Evolutionary conservation across 1,140 invertebrate genomes (phyloP).

Genomic region (Caligus rogercresseyi): DNA sequence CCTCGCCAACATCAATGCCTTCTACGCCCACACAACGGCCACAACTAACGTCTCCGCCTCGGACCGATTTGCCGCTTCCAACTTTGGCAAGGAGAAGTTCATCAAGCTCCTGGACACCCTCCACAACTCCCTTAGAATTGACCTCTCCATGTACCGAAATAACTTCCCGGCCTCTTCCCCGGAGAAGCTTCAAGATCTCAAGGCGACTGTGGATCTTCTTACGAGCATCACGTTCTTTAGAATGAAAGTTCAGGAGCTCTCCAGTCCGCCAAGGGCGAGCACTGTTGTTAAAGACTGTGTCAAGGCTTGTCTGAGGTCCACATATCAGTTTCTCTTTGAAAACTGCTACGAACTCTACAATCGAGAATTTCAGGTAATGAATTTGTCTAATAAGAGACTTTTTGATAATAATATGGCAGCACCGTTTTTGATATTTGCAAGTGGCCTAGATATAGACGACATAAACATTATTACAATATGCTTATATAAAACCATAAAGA

Average conservation of each 20-base stretch:
- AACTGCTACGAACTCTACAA: constrained; percentile 91
- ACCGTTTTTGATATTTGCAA: no score
- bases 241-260: constrained; percentile 98
- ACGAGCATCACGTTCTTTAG: constrained; percentile 99
- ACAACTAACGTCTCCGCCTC: constrained; percentile 93
- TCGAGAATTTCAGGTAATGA: constrained; percentile 73
- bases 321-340: constrained; percentile 94
- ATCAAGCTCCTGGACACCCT: constrained; percentile 95
- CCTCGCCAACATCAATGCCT: constrained; percentile 96
- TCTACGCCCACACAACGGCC: constrained; percentile 98
- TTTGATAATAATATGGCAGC: no score
- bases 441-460: no score
- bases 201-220: constrained; percentile 93
- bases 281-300: constrained; percentile 98
- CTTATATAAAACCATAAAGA: no score
- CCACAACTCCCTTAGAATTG: constrained; percentile 93
- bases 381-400: no score
- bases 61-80: constrained; percentile 95
- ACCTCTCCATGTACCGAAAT: constrained; percentile 97
- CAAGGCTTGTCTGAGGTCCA: constrained; percentile 88
- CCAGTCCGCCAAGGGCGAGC: constrained; percentile 87
- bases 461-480: no score
- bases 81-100: constrained; percentile 99
- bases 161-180: constrained; percentile 96
- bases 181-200: constrained; percentile 85